These are phyloP conservation scores for Antechinus stuartii DNA, from an alignment of 2,113 vertebrate genomes.

Conservation along the genomic window DNA sequence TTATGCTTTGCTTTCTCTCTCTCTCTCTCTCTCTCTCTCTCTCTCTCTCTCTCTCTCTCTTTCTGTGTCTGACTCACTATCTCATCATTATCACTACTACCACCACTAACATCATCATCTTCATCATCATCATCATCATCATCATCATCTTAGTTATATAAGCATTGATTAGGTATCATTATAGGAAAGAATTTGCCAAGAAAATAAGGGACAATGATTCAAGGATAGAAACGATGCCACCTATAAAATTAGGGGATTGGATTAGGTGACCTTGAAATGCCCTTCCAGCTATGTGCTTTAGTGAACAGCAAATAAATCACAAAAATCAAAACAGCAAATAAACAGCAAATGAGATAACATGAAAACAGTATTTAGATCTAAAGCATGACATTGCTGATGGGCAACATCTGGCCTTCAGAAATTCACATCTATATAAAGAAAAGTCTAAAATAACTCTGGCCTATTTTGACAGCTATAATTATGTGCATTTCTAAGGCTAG, in stretches of 20 bases:
- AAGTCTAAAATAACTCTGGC: slow-evolving; percentile 63
- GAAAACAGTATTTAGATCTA: not conserved
- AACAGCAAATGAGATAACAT: not conserved
- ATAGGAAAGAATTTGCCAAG: not conserved
- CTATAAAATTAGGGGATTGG: not conserved
- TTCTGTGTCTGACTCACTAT: not conserved
- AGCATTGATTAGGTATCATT: not conserved
- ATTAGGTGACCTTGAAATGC: not conserved
- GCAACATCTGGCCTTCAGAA: slow-evolving; percentile 67
- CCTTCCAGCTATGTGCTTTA: not conserved
- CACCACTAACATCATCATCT: too few species aligned
- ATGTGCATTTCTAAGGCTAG: slow-evolving; percentile 59
- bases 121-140: not conserved
- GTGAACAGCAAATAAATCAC: not conserved
- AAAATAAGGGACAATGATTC: not conserved
- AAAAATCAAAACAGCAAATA: not conserved
- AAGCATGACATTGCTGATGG: slow-evolving; percentile 19
- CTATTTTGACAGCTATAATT: slow-evolving; percentile 45
- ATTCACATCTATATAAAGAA: not conserved
- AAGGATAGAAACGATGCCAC: not conserved
- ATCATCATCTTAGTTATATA: not conserved
- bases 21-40: not conserved
- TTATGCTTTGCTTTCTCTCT: not conserved
- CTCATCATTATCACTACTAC: not conserved
- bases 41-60: not conserved